phyloP scores from a whole-genome alignment of 2,113 vertebrate species.

The Apteryx mantelli region DNA sequence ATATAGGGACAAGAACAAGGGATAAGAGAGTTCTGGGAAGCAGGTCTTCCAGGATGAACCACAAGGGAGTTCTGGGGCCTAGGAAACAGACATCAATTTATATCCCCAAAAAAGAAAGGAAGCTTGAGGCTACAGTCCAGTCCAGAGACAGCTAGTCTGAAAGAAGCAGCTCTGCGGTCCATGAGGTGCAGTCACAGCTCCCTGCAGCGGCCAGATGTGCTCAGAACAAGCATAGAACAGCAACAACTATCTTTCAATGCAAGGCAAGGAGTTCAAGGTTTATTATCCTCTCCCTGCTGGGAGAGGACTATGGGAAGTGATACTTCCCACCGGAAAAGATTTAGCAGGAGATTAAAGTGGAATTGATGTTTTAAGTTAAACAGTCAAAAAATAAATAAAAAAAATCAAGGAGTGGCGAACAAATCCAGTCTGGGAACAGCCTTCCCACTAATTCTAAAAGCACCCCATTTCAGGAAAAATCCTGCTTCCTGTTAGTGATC shows the following conservation, averaged over 20 bases:
- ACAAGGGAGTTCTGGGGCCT: not conserved
- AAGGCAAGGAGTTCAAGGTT: not conserved
- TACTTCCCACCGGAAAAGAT: not conserved
- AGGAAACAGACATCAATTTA: not conserved
- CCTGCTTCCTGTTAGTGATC: not conserved
- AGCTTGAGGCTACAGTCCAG: not conserved
- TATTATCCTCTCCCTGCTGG: not conserved
- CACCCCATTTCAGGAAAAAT: not conserved
- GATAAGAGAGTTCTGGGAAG: not conserved
- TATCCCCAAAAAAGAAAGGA: not conserved
- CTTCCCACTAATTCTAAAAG: not conserved
- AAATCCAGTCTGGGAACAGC: not conserved
- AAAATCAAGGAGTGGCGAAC: not conserved
- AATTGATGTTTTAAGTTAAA: not conserved
- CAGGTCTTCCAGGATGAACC: not conserved
- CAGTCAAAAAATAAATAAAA: not conserved
- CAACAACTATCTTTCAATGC: not conserved
- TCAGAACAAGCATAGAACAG: not conserved
- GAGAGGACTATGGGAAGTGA: not conserved
- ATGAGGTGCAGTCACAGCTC: slow-evolving; percentile 21
- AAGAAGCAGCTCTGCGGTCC: not conserved
- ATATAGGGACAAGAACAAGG: not conserved
- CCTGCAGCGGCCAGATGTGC: slow-evolving; percentile 29
- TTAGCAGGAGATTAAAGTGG: not conserved
- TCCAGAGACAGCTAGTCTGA: not conserved